phyloP scores from a whole-genome alignment of 2,888 invertebrate species.

The Polyommatus iphigenia region DNA sequence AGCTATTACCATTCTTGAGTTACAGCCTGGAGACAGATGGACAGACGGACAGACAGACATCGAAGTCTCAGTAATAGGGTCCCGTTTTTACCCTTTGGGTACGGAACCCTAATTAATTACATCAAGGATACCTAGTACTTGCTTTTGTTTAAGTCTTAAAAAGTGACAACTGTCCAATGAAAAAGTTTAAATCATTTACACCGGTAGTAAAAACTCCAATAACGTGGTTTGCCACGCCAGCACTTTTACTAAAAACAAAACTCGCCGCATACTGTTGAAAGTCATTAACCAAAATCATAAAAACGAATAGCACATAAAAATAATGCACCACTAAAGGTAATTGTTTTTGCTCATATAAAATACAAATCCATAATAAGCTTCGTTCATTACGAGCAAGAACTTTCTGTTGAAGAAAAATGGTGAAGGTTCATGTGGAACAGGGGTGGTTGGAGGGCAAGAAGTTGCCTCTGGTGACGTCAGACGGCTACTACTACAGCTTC shows the following conservation, averaged over 20 bases:
- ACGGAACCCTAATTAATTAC: too few relatives aligned
- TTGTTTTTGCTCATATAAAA: neutral
- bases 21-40: too few relatives aligned
- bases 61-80: too few relatives aligned
- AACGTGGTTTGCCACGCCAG: too few relatives aligned
- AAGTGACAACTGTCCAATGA: too few relatives aligned
- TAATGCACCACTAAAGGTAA: neutral
- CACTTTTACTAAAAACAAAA: too few relatives aligned
- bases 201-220: too few relatives aligned
- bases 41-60: too few relatives aligned
- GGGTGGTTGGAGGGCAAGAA: constrained; percentile 49
- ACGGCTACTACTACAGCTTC: constrained; percentile 50
- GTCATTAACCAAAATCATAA: neutral
- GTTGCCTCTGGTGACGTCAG: constrained; percentile 38
- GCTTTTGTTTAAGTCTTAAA: too few relatives aligned
- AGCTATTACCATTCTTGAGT: too few relatives aligned
- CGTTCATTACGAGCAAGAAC: neutral
- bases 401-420: constrained; percentile 38
- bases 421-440: constrained; percentile 47
- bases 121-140: neutral
- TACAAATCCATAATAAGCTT: neutral
- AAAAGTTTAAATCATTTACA: too few relatives aligned
- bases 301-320: neutral
- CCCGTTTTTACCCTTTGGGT: too few relatives aligned
- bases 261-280: neutral